These are phyloP conservation scores for Drosophila anomelani DNA, from an alignment of 2,888 invertebrate genomes.

Conservation along the genomic window DNA sequence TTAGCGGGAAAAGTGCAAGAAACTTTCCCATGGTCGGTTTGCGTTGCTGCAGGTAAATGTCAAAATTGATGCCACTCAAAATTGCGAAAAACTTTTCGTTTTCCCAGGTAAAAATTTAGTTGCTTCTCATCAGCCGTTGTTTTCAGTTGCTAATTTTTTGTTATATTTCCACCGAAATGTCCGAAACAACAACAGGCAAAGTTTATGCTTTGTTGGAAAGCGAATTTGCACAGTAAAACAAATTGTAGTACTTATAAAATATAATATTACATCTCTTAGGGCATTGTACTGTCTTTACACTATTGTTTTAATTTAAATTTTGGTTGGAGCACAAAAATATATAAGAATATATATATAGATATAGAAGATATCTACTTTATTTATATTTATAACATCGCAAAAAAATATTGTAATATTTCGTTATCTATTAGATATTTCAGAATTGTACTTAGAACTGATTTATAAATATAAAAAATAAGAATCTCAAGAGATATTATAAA, in stretches of 20 bases:
- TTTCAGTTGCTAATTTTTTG: slow-evolving; percentile 20
- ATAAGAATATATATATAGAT: too few species aligned
- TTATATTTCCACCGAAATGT: slow-evolving; percentile 29
- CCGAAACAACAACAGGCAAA: slow-evolving; percentile 36
- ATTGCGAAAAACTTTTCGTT: slow-evolving; percentile 61
- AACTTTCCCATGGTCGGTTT: slow-evolving; percentile 52
- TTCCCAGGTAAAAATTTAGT: slow-evolving; percentile 36
- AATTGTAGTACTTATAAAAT: not conserved
- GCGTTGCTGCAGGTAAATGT: slow-evolving; percentile 82
- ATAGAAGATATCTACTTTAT: too few species aligned
- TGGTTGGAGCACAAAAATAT: too few species aligned
- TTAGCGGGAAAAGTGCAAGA: slow-evolving; percentile 31
- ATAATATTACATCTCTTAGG: not conserved
- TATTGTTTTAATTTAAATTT: too few species aligned
- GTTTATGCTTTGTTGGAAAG: slow-evolving; percentile 40
- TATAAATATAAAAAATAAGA: not conserved
- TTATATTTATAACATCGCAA: too few species aligned
- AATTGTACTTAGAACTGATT: not conserved
- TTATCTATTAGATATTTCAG: not conserved
- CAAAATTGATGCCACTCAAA: slow-evolving; percentile 83
- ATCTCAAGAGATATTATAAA: not conserved
- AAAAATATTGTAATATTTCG: not conserved
- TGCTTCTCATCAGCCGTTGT: slow-evolving; percentile 29
- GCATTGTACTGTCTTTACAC: too few species aligned
- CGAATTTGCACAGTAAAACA: slow-evolving; percentile 9